phyloP scores from a whole-genome alignment of 2,888 invertebrate species.

The Tolmerus cingulatus region DNA sequence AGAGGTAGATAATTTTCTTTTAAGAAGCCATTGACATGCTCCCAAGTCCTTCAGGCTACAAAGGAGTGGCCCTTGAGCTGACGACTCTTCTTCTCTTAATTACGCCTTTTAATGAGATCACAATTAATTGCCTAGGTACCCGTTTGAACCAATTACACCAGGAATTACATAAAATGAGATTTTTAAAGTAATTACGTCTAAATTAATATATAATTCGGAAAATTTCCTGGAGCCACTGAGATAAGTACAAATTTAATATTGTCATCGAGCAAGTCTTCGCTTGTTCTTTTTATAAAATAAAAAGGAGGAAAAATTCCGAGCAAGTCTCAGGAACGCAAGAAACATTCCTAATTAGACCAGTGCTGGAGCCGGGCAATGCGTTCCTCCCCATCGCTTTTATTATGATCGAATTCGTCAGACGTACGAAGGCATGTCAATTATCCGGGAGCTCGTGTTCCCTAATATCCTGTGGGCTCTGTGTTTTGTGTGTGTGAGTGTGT shows the following conservation, averaged over 20 bases:
- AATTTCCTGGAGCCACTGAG: not conserved
- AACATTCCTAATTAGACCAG: slow-evolving; percentile 47
- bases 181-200: slow-evolving; percentile 1
- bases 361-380: slow-evolving; percentile 32
- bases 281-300: not conserved
- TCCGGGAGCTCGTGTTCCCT: slow-evolving; percentile 2
- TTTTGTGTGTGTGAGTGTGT: not conserved
- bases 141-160: not conserved
- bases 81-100: not conserved
- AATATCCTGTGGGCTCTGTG: not conserved
- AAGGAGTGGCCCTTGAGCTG: not conserved
- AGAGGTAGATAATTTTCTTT: not conserved
- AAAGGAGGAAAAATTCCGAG: not conserved
- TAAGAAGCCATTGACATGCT: not conserved
- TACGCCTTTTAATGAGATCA: not conserved
- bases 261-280: not conserved
- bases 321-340: slow-evolving; percentile 43
- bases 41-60: not conserved
- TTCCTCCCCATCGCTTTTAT: slow-evolving; percentile 43
- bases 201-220: not conserved
- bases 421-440: slow-evolving; percentile 32
- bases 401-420: slow-evolving; percentile 40
- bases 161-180: not conserved
- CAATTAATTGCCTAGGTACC: not conserved
- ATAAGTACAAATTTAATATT: slow-evolving; percentile 20